phyloP scores from a whole-genome alignment of 2,888 invertebrate species.

The Eristalinus aeneus region DNA sequence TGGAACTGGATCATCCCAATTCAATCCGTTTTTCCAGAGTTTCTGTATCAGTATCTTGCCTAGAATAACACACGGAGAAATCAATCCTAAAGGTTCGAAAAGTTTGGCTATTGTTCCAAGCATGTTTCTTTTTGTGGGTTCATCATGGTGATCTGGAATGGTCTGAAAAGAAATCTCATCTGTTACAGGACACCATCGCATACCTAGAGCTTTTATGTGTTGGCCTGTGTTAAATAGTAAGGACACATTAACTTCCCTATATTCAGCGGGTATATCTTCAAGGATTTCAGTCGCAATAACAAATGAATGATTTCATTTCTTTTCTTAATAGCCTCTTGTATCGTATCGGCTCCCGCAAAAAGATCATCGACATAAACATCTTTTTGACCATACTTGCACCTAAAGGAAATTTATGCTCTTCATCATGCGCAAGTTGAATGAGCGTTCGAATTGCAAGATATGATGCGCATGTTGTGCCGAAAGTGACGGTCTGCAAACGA shows the following conservation, averaged over 20 bases:
- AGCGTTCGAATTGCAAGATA: constrained; percentile 1
- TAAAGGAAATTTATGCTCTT: neutral
- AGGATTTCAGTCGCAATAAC: neutral
- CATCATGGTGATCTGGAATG: neutral
- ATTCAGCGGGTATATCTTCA: neutral
- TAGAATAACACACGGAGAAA: neutral
- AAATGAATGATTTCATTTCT: neutral
- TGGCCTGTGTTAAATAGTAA: neutral
- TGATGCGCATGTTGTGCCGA: neutral
- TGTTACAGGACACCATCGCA: neutral
- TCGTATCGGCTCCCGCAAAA: neutral
- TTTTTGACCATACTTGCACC: neutral
- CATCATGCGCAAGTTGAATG: neutral
- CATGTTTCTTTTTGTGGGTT: neutral
- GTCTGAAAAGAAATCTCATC: neutral
- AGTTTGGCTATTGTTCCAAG: neutral
- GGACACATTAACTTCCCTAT: neutral
- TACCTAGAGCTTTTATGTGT: neutral
- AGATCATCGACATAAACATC: constrained; percentile 23
- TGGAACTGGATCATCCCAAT: neutral
- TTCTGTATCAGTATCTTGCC: neutral
- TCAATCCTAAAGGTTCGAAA: neutral
- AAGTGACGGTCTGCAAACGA: neutral
- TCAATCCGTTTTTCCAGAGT: neutral
- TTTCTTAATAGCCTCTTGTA: neutral